A percentile compares a stretch with the other conserved stretches of the same genome.
These are phyloP conservation scores for Hypothenemus hampei DNA, from an alignment of 1,140 invertebrate species.

Conservation along the genomic window DNA sequence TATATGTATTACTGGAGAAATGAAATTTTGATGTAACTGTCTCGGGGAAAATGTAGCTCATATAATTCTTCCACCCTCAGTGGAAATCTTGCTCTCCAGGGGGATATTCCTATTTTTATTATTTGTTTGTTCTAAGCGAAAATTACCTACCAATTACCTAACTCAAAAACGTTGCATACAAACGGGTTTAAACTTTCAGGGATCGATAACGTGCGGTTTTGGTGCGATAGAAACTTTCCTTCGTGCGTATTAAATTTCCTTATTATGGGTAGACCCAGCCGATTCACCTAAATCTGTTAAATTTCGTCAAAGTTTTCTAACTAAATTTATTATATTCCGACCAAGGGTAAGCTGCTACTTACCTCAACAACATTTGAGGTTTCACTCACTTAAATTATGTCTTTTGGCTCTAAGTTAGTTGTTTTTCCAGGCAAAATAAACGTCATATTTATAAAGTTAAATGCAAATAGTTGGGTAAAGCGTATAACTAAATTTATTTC, in stretches of 20 bases:
- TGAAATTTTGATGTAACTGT: not conserved
- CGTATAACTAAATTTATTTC: too few species aligned
- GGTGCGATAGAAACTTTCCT: not conserved
- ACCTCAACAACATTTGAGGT: not conserved
- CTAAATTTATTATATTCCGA: not conserved
- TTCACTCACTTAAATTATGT: not conserved
- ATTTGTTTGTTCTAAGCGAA: too few species aligned
- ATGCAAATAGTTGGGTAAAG: too few species aligned
- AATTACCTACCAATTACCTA: too few species aligned
- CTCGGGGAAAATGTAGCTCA: not conserved
- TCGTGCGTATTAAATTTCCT: not conserved
- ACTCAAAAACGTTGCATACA: too few species aligned
- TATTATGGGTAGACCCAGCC: not conserved
- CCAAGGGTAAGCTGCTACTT: not conserved
- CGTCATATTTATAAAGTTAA: too few species aligned
- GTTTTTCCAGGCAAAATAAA: too few species aligned
- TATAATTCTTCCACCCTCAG: constrained; percentile 5
- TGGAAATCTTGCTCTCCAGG: not conserved
- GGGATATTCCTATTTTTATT: too few species aligned
- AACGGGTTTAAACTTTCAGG: not conserved
- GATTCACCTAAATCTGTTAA: not conserved
- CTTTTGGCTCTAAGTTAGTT: too few species aligned
- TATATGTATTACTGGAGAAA: not conserved
- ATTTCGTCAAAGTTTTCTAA: not conserved
- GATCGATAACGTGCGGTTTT: not conserved